A percentile compares a stretch with the other conserved stretches of the same genome.
Evolutionary conservation across 2,888 invertebrate genomes (phyloP).

Genomic region (Reticulitermes lucifugus): DNA sequence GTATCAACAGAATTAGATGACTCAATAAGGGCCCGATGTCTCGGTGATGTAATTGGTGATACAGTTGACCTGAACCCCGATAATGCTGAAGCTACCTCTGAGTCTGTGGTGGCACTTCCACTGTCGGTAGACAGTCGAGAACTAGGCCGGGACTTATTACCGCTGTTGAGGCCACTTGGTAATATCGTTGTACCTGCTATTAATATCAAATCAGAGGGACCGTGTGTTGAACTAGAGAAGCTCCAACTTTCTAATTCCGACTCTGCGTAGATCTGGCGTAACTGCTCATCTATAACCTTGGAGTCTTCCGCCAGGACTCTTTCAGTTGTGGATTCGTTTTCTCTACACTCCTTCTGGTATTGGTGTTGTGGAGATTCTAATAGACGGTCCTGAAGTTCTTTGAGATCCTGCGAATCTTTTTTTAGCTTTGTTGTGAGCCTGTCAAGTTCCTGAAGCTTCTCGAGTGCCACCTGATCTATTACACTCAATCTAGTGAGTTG

Average conservation of each 20-base stretch:
- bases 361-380: conserved; percentile 32
- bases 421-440: conserved; percentile 80
- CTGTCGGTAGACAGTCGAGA: conserved; percentile 74
- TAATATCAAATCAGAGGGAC: conserved; percentile 71
- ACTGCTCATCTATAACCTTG: conserved; percentile 75
- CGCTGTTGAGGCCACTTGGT: conserved; percentile 43
- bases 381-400: conserved; percentile 76
- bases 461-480: conserved; percentile 81
- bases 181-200: conserved; percentile 59
- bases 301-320: conserved; percentile 71
- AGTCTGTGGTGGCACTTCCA: conserved; percentile 71
- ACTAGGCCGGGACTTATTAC: conserved; percentile 67
- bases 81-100: conserved; percentile 66
- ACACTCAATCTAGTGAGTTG: conserved; percentile 71
- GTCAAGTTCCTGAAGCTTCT: conserved; percentile 83
- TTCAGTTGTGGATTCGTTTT: conserved; percentile 49
- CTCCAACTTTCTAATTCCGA: conserved; percentile 75
- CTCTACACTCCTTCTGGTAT: conserved; percentile 50
- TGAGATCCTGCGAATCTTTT: conserved; percentile 82
- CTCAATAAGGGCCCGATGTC: conserved; percentile 59
- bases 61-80: conserved; percentile 52
- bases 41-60: conserved; percentile 46
- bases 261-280: conserved; percentile 76
- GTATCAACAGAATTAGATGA: conserved; percentile 58
- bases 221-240: conserved; percentile 74